These are phyloP conservation scores for Oceanites oceanicus DNA, from an alignment of 2,113 vertebrate species.

Conservation along the genomic window DNA sequence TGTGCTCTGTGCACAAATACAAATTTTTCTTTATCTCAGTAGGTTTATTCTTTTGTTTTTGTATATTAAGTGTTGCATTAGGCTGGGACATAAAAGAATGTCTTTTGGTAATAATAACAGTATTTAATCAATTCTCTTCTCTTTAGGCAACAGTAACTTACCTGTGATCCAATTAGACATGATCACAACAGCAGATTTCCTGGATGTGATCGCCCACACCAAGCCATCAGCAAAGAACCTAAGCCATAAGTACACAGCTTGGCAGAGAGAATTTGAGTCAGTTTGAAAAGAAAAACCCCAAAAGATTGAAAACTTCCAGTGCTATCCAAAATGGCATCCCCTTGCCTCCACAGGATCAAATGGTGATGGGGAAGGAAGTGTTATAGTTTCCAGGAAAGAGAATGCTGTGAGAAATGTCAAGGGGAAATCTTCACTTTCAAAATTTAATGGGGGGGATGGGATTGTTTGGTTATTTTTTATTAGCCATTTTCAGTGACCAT, in stretches of 20 bases:
- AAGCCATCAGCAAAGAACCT: constrained; percentile 89
- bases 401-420: not conserved
- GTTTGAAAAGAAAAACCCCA: constrained; percentile 69
- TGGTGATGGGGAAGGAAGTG: not conserved
- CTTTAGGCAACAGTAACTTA: constrained; percentile 70
- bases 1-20: not conserved
- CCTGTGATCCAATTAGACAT: constrained; percentile 80
- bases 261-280: constrained; percentile 90
- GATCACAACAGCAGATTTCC: constrained; percentile 86
- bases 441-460: not conserved
- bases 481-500: not conserved
- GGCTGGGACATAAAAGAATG: not conserved
- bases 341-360: not conserved
- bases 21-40: not conserved
- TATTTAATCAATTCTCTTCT: not conserved
- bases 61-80: not conserved
- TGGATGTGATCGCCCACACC: constrained; percentile 87
- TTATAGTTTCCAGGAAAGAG: not conserved
- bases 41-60: not conserved
- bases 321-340: not conserved
- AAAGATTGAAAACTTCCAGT: not conserved
- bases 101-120: not conserved
- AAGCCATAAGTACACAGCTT: constrained; percentile 83
- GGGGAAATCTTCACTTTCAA: not conserved
- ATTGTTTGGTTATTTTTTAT: not conserved